Evolutionary conservation across 2,888 invertebrate genomes (phyloP), one percentile per base, ranked within the genome.

Genomic region (Tachina lurida): DNA sequence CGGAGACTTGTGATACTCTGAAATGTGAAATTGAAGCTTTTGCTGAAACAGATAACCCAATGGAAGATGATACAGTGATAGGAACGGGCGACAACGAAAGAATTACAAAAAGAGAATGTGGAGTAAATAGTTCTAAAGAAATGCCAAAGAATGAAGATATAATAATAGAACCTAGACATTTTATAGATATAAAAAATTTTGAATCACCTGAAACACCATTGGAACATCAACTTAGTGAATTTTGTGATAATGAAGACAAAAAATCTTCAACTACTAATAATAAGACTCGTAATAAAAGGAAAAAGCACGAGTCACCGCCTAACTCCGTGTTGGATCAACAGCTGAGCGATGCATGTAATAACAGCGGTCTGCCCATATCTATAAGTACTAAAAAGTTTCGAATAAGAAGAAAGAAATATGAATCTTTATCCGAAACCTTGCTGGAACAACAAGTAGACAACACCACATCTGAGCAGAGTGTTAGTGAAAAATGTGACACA

Each of bases 281-380:
- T 12, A 62, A 62, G 10, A 62, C n/a, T 12, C 62, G 62, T 43
- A 41, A n/a, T 17, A 62, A 62, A 43, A 17, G 62, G 43, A 62
- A 17, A 62, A 62, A 62, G n/a, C 10, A 1, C 3, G 12, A 19
- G 13, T 1, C n/a, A 1, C 3, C 13, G 3, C 17, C 65, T 1
- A 19, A 10, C 4, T n/a, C n/a, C 19, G 15, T 60, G 3, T n/a
- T n/a, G 17, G 62, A 62, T 10, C 10, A 41, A 12, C 4, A 62
- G 9, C n/a, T 62, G 17, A 43, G 62, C 8, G 41, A 62, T 43
- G 12, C 41, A 1, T 43, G 43, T 43, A 17, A 43, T 43, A 17
- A 2, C 41, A 62, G 31, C 31, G 7, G 7, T 39, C n/a, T 39
- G n/a, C 10, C 31, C 15, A 60, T n/a, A 43, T 10, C 62, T 5